Conservation (phyloP, 2,113 vertebrate genomes). For the Bettongia penicillata region DNA sequence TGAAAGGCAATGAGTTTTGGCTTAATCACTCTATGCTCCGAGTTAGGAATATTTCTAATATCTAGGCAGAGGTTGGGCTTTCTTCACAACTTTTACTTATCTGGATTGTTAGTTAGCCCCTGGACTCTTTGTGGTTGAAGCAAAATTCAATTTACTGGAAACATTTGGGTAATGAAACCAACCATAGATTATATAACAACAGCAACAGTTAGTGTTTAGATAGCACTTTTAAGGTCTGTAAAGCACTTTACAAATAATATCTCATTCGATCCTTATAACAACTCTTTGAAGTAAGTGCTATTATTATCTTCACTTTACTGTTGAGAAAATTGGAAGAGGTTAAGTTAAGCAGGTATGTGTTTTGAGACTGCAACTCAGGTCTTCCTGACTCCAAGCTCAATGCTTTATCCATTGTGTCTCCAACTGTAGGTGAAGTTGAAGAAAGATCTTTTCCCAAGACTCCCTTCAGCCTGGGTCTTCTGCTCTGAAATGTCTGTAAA, state of each 20-base stretch:
- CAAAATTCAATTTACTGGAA: no score
- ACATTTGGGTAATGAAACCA: no score
- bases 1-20: no score
- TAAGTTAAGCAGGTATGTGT: background rate
- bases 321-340: background rate
- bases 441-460: background rate
- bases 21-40: no score
- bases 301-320: background rate
- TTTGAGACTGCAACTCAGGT: background rate
- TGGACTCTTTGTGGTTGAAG: no score
- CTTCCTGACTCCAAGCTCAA: background rate
- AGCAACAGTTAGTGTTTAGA: no score
- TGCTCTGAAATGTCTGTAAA: background rate
- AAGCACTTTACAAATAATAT: background rate
- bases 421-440: background rate
- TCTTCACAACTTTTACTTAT: no score
- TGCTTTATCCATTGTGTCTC: background rate
- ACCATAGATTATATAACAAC: no score
- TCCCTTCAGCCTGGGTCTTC: background rate
- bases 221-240: background rate
- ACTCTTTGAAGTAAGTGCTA: background rate
- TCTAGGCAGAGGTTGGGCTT: no score
- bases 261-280: background rate
- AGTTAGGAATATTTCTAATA: no score
- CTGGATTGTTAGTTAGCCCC: no score